phyloP scores from a whole-genome alignment of 2,113 vertebrate species.

The Hiodon alosoides region DNA sequence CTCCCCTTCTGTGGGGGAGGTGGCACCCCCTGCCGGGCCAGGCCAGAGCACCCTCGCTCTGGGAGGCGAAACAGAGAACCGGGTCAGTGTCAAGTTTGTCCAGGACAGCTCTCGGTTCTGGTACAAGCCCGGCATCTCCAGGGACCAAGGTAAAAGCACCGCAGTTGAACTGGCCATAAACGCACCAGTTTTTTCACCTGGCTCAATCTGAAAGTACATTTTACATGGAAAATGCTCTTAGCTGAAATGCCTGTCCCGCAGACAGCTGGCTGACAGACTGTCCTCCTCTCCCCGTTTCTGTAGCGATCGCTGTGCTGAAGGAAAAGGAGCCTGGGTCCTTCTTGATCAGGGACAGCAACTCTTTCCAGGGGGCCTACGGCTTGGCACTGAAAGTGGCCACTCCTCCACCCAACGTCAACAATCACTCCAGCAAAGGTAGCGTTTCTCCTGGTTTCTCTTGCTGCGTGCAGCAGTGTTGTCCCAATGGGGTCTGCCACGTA shows the following conservation, averaged over 20 bases:
- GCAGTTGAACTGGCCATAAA: neutral
- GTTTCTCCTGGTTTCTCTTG: no score
- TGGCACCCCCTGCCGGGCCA: constrained; percentile 37
- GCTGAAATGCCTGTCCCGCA: no score
- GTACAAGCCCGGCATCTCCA: constrained; percentile 85
- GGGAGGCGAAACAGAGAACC: constrained; percentile 40
- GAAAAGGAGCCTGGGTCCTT: constrained; percentile 79
- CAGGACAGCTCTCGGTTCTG: constrained; percentile 90
- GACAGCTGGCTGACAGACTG: no score
- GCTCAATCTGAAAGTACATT: no score
- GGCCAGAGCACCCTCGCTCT: constrained; percentile 28
- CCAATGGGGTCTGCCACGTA: no score
- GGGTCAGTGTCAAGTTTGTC: constrained; percentile 75
- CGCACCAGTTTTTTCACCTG: no score
- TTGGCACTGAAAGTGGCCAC: constrained; percentile 83
- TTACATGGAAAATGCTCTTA: no score
- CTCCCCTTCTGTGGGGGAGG: constrained; percentile 68
- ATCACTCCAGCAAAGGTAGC: constrained; percentile 74
- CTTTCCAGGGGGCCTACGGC: constrained; percentile 87
- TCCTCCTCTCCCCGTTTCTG: neutral
- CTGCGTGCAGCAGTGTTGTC: no score
- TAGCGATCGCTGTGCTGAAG: constrained; percentile 80
- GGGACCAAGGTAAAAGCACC: constrained; percentile 77
- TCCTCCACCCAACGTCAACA: constrained; percentile 69
- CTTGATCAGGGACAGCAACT: constrained; percentile 86